Evolutionary conservation across 1,140 invertebrate species (phyloP).

Genomic region (Lerema accius): DNA sequence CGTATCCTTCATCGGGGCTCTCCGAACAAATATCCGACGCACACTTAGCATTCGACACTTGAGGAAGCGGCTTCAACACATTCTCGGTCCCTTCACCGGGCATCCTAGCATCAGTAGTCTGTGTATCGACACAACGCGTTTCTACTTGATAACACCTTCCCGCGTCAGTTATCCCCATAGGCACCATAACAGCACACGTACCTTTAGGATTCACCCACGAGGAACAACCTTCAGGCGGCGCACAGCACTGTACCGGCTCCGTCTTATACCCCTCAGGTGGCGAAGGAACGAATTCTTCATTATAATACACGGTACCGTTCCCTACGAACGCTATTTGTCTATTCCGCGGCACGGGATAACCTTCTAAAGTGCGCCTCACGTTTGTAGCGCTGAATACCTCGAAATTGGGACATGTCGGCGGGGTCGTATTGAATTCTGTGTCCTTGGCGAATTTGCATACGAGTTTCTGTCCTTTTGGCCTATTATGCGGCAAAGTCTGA

Average conservation of each 20-base stretch:
- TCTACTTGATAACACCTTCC: conserved; percentile 72
- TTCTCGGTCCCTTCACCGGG: conserved; percentile 64
- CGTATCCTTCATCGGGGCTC: conserved; percentile 94
- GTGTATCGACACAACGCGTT: conserved; percentile 83
- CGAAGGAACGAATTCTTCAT: conserved; percentile 86
- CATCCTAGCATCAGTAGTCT: conserved; percentile 80
- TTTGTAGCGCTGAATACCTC: conserved; percentile 82
- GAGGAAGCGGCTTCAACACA: conserved; percentile 70
- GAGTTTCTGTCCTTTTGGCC: conserved; percentile 84
- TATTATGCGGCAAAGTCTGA: conserved; percentile 87
- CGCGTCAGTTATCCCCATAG: conserved; percentile 65
- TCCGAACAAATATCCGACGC: conserved; percentile 87
- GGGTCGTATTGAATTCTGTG: conserved; percentile 70
- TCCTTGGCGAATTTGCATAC: conserved; percentile 83
- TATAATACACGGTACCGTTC: conserved; percentile 78
- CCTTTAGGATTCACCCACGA: conserved; percentile 73
- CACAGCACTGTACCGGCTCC: conserved; percentile 73
- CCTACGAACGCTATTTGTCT: conserved; percentile 73
- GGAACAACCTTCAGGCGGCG: conserved; percentile 57
- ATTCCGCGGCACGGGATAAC: conserved; percentile 86
- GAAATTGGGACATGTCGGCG: conserved; percentile 64
- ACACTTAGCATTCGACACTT: conserved; percentile 77
- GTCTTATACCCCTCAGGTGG: conserved; percentile 87
- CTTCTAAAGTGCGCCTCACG: conserved; percentile 90
- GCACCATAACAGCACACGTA: conserved; percentile 72